Percentiles rank a stretch among this genome's conserved stretches.
Conservation (phyloP, 2,888 invertebrate genomes). For the Himalopsyche anomala region DNA sequence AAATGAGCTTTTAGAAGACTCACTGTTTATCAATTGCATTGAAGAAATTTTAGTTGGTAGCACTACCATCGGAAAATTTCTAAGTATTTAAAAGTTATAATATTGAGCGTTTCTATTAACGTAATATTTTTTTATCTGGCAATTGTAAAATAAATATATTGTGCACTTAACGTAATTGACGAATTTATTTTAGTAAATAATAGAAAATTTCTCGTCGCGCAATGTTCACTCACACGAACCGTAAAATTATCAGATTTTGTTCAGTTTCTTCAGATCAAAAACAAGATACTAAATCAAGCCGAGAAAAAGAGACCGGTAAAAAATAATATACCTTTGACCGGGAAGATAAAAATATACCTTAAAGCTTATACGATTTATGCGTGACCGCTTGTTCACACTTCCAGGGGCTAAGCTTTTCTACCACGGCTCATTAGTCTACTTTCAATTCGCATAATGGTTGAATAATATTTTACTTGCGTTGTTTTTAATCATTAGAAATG, state of each 20-base stretch:
- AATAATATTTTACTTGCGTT: too few species aligned
- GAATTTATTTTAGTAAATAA: not conserved
- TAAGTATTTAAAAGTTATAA: too few species aligned
- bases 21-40: too few species aligned
- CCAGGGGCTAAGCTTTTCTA: not conserved
- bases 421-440: too few species aligned
- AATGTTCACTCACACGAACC: not conserved
- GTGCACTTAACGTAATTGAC: not conserved
- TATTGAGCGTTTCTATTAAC: too few species aligned
- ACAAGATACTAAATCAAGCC: slow-evolving; percentile 9
- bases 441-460: too few species aligned
- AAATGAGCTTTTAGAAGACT: too few species aligned
- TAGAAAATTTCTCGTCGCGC: not conserved
- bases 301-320: not conserved
- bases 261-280: not conserved
- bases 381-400: slow-evolving; percentile 17
- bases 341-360: slow-evolving; percentile 24
- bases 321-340: slow-evolving; percentile 30
- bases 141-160: not conserved
- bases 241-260: slow-evolving; percentile 5
- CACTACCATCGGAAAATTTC: too few species aligned
- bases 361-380: not conserved
- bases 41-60: too few species aligned
- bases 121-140: too few species aligned
- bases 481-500: too few species aligned